phyloP scores from a whole-genome alignment of 1,140 invertebrate species.

The Hydropsyche tenuis region DNA sequence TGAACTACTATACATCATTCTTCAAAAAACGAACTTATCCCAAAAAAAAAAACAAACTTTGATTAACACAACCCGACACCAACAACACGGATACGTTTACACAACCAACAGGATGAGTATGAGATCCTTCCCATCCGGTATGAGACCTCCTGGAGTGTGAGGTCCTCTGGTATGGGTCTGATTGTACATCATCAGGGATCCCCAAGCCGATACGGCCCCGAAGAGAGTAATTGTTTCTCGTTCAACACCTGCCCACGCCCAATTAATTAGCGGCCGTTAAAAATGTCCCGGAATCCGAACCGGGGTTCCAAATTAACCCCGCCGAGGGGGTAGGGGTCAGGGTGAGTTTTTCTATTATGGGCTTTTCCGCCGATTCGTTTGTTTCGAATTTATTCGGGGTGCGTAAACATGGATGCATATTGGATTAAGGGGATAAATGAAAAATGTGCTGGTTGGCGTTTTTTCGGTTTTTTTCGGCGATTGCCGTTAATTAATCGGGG shows the following conservation, averaged over 20 bases:
- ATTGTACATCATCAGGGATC: conserved; percentile 15
- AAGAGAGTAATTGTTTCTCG: conserved; percentile 38
- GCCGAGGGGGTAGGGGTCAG: background rate
- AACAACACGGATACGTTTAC: no score
- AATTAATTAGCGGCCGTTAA: conserved; percentile 40
- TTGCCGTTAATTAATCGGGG: background rate
- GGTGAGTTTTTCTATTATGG: background rate
- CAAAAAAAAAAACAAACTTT: no score
- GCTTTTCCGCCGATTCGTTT: background rate
- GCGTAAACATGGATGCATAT: background rate
- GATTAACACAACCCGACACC: no score
- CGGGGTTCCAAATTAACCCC: conserved; percentile 19
- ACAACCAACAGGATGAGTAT: background rate
- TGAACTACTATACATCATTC: no score
- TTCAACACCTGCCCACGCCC: conserved; percentile 38
- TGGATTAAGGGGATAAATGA: background rate
- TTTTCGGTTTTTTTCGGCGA: background rate
- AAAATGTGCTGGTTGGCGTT: background rate
- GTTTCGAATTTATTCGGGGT: background rate
- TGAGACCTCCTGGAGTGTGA: no score
- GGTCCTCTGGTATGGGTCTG: background rate
- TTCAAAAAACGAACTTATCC: no score
- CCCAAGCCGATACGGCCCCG: conserved; percentile 15
- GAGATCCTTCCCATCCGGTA: background rate
- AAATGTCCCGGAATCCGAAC: conserved; percentile 15